A percentile compares a stretch with the other conserved stretches of the same genome.
Evolutionary conservation across 2,888 invertebrate genomes (phyloP).

Genomic region (Lepidochrysops patricia): DNA sequence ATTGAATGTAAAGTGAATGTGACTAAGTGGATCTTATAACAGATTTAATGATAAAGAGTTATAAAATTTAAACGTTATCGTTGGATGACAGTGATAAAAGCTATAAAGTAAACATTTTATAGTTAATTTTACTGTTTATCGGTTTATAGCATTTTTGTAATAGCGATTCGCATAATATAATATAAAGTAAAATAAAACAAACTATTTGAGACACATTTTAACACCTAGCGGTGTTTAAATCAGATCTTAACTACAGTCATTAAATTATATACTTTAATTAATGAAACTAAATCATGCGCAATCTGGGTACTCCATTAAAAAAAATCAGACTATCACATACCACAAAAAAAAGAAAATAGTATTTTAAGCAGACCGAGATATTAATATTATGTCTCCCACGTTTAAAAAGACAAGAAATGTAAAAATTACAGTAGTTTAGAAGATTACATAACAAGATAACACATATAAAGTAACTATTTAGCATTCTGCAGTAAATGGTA

Average conservation of each 20-base stretch:
- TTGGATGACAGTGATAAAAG: background rate
- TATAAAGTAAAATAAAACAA: background rate
- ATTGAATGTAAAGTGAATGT: background rate
- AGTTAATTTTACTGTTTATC: background rate
- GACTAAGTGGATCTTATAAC: background rate
- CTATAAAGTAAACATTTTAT: background rate
- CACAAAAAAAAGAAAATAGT: too few species aligned
- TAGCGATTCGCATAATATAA: background rate
- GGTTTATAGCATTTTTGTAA: background rate
- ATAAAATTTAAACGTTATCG: background rate
- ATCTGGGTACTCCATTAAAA: too few species aligned
- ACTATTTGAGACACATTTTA: background rate
- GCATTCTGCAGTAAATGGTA: background rate
- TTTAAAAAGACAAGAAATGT: too few species aligned
- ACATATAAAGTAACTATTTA: background rate
- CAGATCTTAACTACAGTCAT: too few species aligned
- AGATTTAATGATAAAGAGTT: background rate
- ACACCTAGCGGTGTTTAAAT: background rate
- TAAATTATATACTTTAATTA: too few species aligned
- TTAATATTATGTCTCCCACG: too few species aligned
- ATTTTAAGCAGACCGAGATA: too few species aligned
- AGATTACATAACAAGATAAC: background rate
- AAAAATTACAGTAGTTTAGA: too few species aligned
- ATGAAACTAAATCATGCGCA: too few species aligned
- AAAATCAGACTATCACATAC: too few species aligned